Percentiles rank a stretch among this genome's conserved stretches.
These are phyloP conservation scores for Fukomys damarensis DNA, from an alignment of 2,113 vertebrate genomes.

Conservation along the genomic window DNA sequence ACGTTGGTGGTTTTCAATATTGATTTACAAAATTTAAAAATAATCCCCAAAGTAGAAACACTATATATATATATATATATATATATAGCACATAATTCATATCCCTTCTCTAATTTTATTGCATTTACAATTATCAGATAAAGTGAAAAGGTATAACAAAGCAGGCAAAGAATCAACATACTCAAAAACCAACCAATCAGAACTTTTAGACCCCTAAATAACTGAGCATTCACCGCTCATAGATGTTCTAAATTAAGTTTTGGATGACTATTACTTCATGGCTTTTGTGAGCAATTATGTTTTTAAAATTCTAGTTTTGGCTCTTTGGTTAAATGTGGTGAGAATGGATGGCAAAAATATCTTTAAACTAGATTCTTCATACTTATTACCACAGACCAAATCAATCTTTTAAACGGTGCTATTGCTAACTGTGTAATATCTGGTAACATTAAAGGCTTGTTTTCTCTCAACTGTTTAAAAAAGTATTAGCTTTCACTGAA, in stretches of 20 bases:
- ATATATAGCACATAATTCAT: too few species aligned
- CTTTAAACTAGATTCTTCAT: constrained; percentile 41
- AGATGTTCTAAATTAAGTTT: constrained; percentile 30
- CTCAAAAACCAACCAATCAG: not conserved
- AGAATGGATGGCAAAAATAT: constrained; percentile 52
- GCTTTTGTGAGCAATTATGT: constrained; percentile 44
- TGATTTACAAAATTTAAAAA: too few species aligned
- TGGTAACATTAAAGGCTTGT: constrained; percentile 36
- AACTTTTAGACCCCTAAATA: constrained; percentile 5
- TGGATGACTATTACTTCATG: not conserved
- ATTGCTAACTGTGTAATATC: constrained; percentile 41
- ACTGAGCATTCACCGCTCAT: not conserved
- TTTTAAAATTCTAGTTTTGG: constrained; percentile 55
- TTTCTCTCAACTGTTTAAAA: not conserved
- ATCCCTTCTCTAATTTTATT: too few species aligned
- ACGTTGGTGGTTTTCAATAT: too few species aligned
- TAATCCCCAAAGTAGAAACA: too few species aligned
- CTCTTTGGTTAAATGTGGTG: constrained; percentile 50
- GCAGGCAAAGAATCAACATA: not conserved
- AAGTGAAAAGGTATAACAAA: not conserved
- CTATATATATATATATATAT: too few species aligned
- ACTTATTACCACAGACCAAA: constrained; percentile 31
- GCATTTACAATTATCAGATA: too few species aligned
- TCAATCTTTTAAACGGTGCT: constrained; percentile 60
- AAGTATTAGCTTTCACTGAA: constrained; percentile 52